Conservation (phyloP, 2,113 vertebrate species). For the Indri indri region DNA sequence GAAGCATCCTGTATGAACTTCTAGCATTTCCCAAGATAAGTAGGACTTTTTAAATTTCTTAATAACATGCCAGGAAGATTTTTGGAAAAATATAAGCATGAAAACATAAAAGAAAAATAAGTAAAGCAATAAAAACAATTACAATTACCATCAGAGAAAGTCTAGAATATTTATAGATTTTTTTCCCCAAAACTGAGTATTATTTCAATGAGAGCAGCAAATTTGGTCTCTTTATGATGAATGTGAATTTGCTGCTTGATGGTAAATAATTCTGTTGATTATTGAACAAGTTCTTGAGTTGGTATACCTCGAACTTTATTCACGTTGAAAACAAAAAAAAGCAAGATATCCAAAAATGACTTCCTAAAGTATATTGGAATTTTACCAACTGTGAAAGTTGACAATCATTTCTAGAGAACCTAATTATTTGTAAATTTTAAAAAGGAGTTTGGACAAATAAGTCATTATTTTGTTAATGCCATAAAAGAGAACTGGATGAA, state of each 20-base stretch:
- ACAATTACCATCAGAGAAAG: neutral
- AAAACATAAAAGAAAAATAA: neutral
- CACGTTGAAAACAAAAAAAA: neutral
- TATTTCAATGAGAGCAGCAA: neutral
- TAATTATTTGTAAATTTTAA: neutral
- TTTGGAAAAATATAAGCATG: neutral
- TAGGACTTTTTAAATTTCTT: neutral
- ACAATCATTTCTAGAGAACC: neutral
- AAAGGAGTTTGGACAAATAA: neutral
- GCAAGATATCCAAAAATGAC: neutral
- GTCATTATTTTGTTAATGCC: neutral
- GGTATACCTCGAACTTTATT: neutral
- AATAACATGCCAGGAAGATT: neutral
- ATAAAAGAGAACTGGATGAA: neutral
- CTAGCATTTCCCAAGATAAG: neutral
- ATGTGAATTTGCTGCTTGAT: neutral
- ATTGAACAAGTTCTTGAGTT: neutral
- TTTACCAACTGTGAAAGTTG: neutral
- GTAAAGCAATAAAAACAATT: neutral
- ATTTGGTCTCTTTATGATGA: neutral
- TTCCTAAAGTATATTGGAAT: neutral
- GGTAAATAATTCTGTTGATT: neutral
- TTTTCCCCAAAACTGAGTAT: neutral
- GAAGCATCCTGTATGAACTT: neutral
- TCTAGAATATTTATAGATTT: neutral